phyloP scores from a whole-genome alignment of 2,888 invertebrate species.

The Graphium colonna region DNA sequence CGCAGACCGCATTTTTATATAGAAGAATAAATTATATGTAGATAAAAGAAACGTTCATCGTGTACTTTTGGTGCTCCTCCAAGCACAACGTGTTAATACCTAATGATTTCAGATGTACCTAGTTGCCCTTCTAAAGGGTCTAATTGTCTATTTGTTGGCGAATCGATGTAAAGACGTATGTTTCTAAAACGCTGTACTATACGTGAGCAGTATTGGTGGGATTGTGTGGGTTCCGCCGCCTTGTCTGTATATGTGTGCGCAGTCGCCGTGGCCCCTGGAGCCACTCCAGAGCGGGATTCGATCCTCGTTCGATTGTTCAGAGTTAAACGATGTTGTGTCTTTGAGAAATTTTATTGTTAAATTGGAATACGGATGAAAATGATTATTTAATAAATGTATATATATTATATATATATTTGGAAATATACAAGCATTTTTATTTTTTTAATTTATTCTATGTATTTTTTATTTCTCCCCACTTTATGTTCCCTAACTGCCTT shows the following conservation, averaged over 20 bases:
- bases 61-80: conserved; percentile 6
- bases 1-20: conserved; percentile 20
- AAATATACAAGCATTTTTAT: conserved; percentile 58
- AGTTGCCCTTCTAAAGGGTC: conserved; percentile 15
- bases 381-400: conserved; percentile 80
- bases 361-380: conserved; percentile 78
- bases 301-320: conserved; percentile 66
- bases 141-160: conserved; percentile 7
- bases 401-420: conserved; percentile 75
- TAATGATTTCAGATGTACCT: conserved; percentile 3
- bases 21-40: conserved; percentile 15
- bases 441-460: conserved; percentile 7
- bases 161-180: too few species aligned
- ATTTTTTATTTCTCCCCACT: neutral
- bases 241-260: conserved; percentile 4
- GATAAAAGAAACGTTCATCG: conserved; percentile 12
- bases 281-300: conserved; percentile 49
- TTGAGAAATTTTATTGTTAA: conserved; percentile 80
- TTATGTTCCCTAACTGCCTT: neutral
- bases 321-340: conserved; percentile 79
- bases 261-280: conserved; percentile 12
- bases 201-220: conserved; percentile 7
- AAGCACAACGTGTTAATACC: conserved; percentile 10
- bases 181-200: too few species aligned
- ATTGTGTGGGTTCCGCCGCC: neutral